These are phyloP conservation scores for Scolopax bukidnonensis DNA, from an alignment of 2,797 vertebrate genomes.

Conservation along the genomic window DNA sequence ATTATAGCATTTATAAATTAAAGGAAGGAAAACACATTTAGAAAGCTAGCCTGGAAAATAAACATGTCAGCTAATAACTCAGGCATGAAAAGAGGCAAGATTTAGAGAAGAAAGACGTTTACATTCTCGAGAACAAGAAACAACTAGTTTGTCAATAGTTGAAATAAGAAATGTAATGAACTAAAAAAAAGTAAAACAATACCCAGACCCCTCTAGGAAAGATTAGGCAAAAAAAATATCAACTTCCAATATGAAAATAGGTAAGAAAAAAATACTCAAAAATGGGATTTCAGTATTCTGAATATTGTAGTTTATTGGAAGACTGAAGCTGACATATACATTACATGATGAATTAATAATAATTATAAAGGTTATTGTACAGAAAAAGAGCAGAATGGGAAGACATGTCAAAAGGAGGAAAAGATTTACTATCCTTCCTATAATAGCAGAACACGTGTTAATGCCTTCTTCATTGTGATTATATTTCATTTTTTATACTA, in stretches of 20 bases:
- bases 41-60: constrained; percentile 67
- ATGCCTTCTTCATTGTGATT: neutral
- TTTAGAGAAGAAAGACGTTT: neutral
- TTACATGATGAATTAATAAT: neutral
- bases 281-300: neutral
- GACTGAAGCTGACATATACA: neutral
- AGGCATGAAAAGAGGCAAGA: neutral
- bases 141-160: neutral
- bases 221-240: neutral
- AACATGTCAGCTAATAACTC: constrained; percentile 61
- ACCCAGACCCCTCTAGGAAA: neutral
- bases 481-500: constrained; percentile 30
- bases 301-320: neutral
- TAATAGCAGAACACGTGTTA: neutral
- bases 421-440: neutral
- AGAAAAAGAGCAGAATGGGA: neutral
- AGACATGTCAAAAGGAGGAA: neutral
- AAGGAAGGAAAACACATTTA: constrained; percentile 68
- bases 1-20: constrained; percentile 76
- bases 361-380: neutral
- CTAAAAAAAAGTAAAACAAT: neutral
- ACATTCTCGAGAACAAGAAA: constrained; percentile 17
- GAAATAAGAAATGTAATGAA: neutral
- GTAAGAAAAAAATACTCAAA: neutral
- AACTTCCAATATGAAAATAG: neutral